Conservation (phyloP, 1,140 invertebrate species). For the Ctenoplectra terminalis region DNA sequence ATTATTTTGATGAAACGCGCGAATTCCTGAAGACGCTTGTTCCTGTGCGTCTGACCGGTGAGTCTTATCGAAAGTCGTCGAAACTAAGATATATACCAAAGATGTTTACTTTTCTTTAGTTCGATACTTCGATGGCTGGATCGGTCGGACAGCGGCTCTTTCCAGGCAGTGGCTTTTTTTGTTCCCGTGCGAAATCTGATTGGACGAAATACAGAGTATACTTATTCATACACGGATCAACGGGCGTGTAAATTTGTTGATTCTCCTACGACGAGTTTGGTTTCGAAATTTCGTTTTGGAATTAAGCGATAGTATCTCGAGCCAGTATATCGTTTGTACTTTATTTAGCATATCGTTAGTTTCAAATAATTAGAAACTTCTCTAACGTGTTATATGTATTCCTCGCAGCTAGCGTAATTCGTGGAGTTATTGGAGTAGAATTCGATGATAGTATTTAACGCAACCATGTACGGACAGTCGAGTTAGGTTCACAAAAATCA, state of each 20-base stretch:
- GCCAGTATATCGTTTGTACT: neutral
- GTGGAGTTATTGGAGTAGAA: neutral
- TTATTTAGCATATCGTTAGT: neutral
- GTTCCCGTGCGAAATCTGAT: neutral
- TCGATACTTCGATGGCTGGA: neutral
- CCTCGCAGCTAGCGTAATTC: neutral
- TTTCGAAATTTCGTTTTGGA: neutral
- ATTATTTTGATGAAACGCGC: neutral
- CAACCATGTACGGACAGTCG: neutral
- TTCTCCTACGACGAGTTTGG: neutral
- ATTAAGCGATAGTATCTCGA: neutral
- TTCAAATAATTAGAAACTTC: neutral
- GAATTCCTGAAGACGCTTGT: neutral
- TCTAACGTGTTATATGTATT: neutral
- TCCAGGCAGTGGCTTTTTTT: conserved; percentile 16
- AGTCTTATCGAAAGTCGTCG: neutral
- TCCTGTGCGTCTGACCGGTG: conserved; percentile 4
- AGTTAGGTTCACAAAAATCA: neutral
- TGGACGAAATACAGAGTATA: neutral
- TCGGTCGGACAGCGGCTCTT: neutral
- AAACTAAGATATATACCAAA: neutral
- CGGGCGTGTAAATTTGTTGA: neutral
- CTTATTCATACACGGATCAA: neutral
- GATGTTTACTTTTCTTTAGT: conserved; percentile 17
- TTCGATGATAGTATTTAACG: neutral